Base-by-base conservation (phyloP, 2,113 vertebrate species). In the Craseonycteris thonglongyai region DNA sequence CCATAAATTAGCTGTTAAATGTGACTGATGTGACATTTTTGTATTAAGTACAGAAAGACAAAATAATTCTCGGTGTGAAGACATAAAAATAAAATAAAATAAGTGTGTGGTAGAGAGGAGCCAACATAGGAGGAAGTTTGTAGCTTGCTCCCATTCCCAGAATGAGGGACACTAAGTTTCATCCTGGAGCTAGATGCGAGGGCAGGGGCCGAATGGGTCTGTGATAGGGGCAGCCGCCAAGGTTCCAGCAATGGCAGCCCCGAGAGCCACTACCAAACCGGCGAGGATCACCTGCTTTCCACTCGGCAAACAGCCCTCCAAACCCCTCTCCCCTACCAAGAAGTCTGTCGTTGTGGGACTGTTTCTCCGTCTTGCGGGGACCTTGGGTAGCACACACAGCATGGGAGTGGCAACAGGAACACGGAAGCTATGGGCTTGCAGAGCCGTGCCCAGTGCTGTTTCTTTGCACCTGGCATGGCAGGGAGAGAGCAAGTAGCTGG, bases 31-130 rank as follows among this genome's bases (percentile, higher is more conserved):
- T 19, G 49, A 66, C 19, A 63, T 9, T 30, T 61, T 21, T 49
- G 28, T 51, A 45, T 54, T n/a, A 75, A 84, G 75, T 30, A 68
- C 19, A 94, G 30, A 61, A 91, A 75, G 84, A 54, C 40, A 49
- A 65, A 85, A 56, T 38, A 35, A 85, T 42, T 66, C 63, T 45
- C 59, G 6, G 2, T 24, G 45, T 63, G 42, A 88, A 63, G 88
- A 49, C 11, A 5, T 28, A 45, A 28, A 30, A 69, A n/a, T n/a
- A n/a, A n/a, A n/a, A n/a, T n/a, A n/a, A 65, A 71, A 51, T 22
- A 8, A 78, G 30, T 42, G 3, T 11, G 18, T 24, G 19, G 47
- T 7, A 61, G 59, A 69, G 13, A 59, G 38, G 7, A 63, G 2
- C 16, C 42, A 86, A 78, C 13, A n/a, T 35, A 68, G 22, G 3